Evolutionary conservation across 2,888 invertebrate species (phyloP), one percentile per base, ranked within the genome.

Genomic region (Caenorhabditis sp.): DNA sequence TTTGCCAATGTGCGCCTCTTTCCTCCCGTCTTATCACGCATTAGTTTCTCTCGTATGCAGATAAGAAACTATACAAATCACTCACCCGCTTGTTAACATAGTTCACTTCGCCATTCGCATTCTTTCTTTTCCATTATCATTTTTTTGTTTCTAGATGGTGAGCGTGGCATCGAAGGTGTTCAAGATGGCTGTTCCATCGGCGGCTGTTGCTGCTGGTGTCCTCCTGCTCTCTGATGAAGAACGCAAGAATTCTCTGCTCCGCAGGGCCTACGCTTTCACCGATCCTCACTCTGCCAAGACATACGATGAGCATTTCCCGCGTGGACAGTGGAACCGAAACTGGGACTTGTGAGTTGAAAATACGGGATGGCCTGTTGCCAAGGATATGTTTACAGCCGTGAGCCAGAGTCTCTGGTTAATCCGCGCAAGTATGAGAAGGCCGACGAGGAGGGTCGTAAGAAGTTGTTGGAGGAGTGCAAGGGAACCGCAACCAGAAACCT

Each of bases 401-500:
- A 89, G 18, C 90, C 91, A 4, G 50, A 58, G 35, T 76, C 72
- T 24, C 58, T 91, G 50, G 79, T 90, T 2, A 77, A 88, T 47
- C 58, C 65, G 55, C 77, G 69, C 18, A 83, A 86, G 70, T 90
- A 82, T 60, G 64, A 83, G 18, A 72, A 58, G 53, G 88, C 89
- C 1, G 67, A 69, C 8, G 85, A 85, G 32, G 88, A 85, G 37
- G 88, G 88, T 50, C 72, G 68, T 35, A 84, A 87, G 69, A 84
- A 88, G 68, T 60, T 91, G 82, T 28, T 89, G 15, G 83, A 81
- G n/a, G 86, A 86, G 58, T 72, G 69, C 13, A 83, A 76, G 26
- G 70, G 90, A 11, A 90, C 86, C 6, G 95, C 95, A 0, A 94
- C 94, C 0, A 93, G 97, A n/a, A 96, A 98, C 92, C 92, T 98